Base-by-base conservation (phyloP, 2,797 vertebrate genomes). In the Spea hammondii region DNA sequence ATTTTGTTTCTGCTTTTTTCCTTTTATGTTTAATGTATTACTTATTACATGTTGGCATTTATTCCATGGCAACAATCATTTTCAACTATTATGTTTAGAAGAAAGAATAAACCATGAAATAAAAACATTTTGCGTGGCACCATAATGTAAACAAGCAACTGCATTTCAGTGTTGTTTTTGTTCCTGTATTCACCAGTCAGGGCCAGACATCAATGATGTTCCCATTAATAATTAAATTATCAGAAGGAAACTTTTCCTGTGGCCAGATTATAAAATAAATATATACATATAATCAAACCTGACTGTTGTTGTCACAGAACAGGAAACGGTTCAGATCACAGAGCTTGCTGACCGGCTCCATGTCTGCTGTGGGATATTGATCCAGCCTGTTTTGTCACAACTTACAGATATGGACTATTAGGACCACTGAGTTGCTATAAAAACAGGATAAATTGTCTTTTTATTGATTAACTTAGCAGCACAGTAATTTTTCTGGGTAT, bases 381-480 rank as follows among this genome's bases (percentile, higher is more conserved):
- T 8, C 32, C 11, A n/a, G 8, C 4, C 60, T 44, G 4, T 4
- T 17, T 78, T 10, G 17, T 72, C n/a, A 57, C 11, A 78, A 48
- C 17, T 55, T 45, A 66, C 65, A 57, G 8, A 78, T 54, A 48
- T 5, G 4, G 32, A 49, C 14, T 48, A 65, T 72, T 66, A 8
- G 48, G 46, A n/a, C 11, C 51, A 49, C 13, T 11, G n/a, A 8
- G 10, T 10, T 1, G 69, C 4, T 45, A 32, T 62, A 65, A 65
- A 78, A 66, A 65, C n/a, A 71, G 69, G 68, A 78, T 54, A n/a
- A 59, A 51, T 71, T 70, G 14, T 62, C 50, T 47, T 75, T 76
- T 13, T 8, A 6, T 10, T 65, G 17, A 74, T 9, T 65, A 45
- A 45, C 13, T 17, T 76, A 47, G 53, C 74, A 49, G 51, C 5